These are phyloP conservation scores for Psittacus erithacus DNA, from an alignment of 2,113 vertebrate species.

Conservation along the genomic window DNA sequence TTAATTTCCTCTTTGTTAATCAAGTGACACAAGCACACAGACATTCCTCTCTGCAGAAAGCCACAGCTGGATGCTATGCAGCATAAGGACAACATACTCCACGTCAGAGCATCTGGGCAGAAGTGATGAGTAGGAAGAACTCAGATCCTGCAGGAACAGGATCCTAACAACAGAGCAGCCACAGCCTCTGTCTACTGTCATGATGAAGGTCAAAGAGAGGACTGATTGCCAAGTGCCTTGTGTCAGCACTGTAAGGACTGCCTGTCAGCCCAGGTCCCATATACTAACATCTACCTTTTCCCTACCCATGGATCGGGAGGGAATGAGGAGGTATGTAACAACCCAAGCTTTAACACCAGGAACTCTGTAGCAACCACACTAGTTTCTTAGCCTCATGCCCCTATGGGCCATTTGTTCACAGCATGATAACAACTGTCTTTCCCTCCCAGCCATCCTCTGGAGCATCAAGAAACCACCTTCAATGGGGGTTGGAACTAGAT, in stretches of 20 bases:
- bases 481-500: background rate
- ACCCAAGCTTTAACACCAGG: background rate
- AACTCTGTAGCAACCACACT: background rate
- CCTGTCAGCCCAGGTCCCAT: background rate
- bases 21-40: background rate
- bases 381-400: background rate
- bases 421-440: background rate
- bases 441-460: background rate
- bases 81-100: background rate
- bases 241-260: background rate
- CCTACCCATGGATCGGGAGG: background rate
- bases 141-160: background rate
- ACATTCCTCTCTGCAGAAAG: background rate
- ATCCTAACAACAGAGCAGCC: background rate
- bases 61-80: background rate
- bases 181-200: background rate
- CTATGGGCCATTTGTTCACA: background rate
- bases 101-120: rapidly evolving
- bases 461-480: background rate
- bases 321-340: background rate
- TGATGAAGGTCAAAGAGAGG: background rate
- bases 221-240: background rate
- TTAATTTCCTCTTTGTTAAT: background rate
- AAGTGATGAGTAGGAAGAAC: background rate
- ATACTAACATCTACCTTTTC: background rate